Conservation (phyloP, 1,140 invertebrate species). For the Bombus sibiricus region DNA sequence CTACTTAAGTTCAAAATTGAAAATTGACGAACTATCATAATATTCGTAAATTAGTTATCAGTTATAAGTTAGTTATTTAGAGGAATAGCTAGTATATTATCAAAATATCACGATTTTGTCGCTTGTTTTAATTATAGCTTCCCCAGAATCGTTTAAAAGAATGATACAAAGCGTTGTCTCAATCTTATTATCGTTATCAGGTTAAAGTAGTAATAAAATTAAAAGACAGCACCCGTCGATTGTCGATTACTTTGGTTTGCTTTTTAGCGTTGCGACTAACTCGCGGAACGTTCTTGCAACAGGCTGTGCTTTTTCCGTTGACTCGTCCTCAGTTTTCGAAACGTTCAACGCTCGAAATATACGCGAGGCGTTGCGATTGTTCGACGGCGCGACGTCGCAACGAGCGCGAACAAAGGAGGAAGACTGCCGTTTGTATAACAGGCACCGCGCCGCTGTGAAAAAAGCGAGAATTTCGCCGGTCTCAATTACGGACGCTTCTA, state of each 20-base stretch:
- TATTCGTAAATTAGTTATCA: neutral
- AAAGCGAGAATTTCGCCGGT: constrained; percentile 3
- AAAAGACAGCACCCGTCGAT: neutral
- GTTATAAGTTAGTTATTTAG: neutral
- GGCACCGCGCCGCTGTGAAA: neutral
- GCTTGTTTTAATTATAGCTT: no score
- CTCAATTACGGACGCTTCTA: constrained; percentile 16
- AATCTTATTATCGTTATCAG: no score
- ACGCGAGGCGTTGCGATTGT: constrained; percentile 35
- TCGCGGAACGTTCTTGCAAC: neutral
- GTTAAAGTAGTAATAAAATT: no score
- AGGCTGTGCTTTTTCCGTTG: neutral
- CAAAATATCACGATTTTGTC: no score
- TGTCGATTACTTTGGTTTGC: neutral
- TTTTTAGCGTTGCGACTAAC: neutral
- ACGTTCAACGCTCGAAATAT: constrained; percentile 24
- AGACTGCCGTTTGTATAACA: constrained; percentile 1
- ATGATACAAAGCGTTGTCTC: no score
- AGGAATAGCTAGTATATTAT: no score
- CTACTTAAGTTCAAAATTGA: no score
- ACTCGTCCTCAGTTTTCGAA: neutral
- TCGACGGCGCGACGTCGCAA: constrained; percentile 1
- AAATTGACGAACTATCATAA: no score
- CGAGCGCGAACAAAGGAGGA: constrained; percentile 20
- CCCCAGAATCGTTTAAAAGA: no score